Evolutionary conservation across 1,140 invertebrate genomes (phyloP).

Genomic region (Physella acuta): DNA sequence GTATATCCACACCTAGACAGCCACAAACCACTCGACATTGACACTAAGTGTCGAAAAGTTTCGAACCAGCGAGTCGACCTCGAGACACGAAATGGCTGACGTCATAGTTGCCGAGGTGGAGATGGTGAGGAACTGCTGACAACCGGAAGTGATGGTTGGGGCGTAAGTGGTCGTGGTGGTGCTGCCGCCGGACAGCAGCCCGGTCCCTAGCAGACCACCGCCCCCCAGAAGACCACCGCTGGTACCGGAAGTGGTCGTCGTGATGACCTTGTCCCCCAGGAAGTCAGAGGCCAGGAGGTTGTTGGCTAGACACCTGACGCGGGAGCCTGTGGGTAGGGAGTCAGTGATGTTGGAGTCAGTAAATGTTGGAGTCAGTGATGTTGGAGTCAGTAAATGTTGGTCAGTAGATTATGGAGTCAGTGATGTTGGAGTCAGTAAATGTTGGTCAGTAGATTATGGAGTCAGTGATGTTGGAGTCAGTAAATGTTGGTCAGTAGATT

Average conservation of each 20-base stretch:
- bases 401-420: too few species aligned
- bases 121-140: background rate
- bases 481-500: too few species aligned
- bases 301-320: background rate
- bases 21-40: background rate
- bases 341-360: too few species aligned
- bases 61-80: background rate
- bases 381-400: too few species aligned
- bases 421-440: too few species aligned
- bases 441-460: too few species aligned
- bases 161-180: background rate
- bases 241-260: background rate
- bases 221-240: background rate
- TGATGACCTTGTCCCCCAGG: background rate
- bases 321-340: background rate
- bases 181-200: background rate
- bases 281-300: background rate
- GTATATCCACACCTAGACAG: background rate
- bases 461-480: too few species aligned
- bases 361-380: too few species aligned
- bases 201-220: background rate
- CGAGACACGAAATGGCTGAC: background rate
- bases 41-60: background rate
- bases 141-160: background rate
- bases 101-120: background rate